These are phyloP conservation scores for Rhynchotus rufescens DNA, from an alignment of 2,797 vertebrate species.

Conservation along the genomic window DNA sequence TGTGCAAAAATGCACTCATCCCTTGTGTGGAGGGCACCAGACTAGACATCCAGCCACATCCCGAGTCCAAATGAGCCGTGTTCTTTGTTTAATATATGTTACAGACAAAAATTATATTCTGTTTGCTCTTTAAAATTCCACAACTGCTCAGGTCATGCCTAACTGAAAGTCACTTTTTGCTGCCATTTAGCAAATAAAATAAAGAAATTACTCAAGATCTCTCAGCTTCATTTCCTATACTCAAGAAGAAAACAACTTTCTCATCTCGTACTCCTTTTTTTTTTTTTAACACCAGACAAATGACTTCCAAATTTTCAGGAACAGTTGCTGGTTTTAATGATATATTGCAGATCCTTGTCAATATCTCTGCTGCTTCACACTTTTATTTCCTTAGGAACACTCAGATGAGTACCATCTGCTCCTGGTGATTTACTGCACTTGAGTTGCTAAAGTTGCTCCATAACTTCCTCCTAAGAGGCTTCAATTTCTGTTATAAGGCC, in stretches of 20 bases:
- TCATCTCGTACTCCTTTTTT: not conserved
- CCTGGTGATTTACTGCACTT: constrained; percentile 76
- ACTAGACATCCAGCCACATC: not conserved
- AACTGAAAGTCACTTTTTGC: constrained; percentile 55
- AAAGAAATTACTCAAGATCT: not conserved
- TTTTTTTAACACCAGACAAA: constrained; percentile 48
- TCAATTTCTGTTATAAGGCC: constrained; percentile 55
- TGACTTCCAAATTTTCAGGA: constrained; percentile 66
- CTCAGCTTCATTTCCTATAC: not conserved
- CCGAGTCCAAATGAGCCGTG: constrained; percentile 58
- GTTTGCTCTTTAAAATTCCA: constrained; percentile 52
- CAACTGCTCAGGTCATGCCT: constrained; percentile 40
- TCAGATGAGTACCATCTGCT: constrained; percentile 79
- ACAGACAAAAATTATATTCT: constrained; percentile 48
- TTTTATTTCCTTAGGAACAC: constrained; percentile 79
- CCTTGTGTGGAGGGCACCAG: not conserved
- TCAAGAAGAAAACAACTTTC: constrained; percentile 27
- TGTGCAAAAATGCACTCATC: not conserved
- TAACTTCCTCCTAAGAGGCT: constrained; percentile 72
- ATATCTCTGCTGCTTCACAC: constrained; percentile 77
- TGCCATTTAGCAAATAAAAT: constrained; percentile 20
- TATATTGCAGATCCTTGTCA: constrained; percentile 71
- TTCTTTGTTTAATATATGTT: constrained; percentile 63
- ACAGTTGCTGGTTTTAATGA: constrained; percentile 70
- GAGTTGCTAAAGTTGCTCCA: constrained; percentile 70